Conservation (phyloP, 2,797 vertebrate genomes). For the Pseudopleuronectes americanus region DNA sequence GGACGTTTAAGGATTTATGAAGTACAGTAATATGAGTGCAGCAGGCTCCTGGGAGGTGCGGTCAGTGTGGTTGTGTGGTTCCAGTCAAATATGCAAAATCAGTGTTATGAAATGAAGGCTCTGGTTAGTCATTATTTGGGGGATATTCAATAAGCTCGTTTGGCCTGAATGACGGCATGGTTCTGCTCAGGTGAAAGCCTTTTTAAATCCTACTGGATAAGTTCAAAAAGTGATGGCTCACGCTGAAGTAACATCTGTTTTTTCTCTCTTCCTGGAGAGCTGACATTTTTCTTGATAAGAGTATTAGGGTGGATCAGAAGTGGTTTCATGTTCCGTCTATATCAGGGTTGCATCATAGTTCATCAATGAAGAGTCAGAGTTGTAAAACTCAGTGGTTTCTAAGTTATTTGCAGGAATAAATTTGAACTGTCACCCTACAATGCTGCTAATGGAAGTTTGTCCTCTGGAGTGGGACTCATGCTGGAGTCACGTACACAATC, state of each 20-base stretch:
- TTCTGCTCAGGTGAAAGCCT: not conserved
- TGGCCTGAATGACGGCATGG: not conserved
- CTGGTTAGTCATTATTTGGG: constrained; percentile 33
- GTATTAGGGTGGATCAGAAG: not conserved
- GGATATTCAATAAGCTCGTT: not conserved
- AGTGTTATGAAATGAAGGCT: constrained; percentile 48
- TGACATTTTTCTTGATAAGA: not conserved
- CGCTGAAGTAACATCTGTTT: constrained; percentile 4
- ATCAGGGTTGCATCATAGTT: not conserved
- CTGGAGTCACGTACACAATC: not conserved
- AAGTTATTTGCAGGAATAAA: constrained; percentile 14
- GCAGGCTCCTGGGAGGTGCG: constrained; percentile 57
- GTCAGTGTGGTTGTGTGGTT: constrained; percentile 51
- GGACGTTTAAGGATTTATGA: constrained; percentile 56
- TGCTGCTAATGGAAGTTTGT: constrained; percentile 15
- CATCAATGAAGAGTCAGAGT: constrained; percentile 8
- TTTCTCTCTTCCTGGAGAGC: not conserved
- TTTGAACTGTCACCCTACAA: constrained; percentile 23
- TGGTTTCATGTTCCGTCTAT: not conserved
- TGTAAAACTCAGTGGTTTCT: constrained; percentile 6
- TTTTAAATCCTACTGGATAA: not conserved
- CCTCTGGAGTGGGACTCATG: not conserved
- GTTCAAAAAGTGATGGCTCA: not conserved
- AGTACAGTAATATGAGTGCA: constrained; percentile 49
- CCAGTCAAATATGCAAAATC: constrained; percentile 60